Evolutionary conservation across 2,888 invertebrate genomes (phyloP), one percentile per base, ranked within the genome.

Genomic region (Mamestra brassicae): DNA sequence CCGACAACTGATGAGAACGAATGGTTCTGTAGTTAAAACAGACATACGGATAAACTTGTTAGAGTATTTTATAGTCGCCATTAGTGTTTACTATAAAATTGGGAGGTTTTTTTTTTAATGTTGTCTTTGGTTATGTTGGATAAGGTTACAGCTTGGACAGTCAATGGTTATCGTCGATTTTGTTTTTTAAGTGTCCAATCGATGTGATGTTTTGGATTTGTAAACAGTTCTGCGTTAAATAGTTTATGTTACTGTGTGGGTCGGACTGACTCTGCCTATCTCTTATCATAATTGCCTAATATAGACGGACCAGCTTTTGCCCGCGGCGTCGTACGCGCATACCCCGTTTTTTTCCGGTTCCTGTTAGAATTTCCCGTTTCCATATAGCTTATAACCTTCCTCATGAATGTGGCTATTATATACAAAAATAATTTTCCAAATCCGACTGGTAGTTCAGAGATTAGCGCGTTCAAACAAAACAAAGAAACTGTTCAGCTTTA

Each of bases 11-110:
- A 86, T 87, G 81, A 68, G 84, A 87, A 87, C 65, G 79, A 85
- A 87, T 89, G 83, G 85, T 84, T 85, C 74, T 80, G 63, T 77
- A 86, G 79, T 65, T 84, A 81, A 62, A 72, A 85, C 66, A 65
- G 83, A 81, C 87, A 74, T 13, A 84, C 64, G 86, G 86, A 89
- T 88, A 88, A 87, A 90, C 87, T 74, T 87, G 90, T 90, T 89
- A 71, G 45, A 71, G 78, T 84, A 87, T 87, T 90, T 89, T 89
- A 89, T 83, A 74, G 74, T 26, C 17, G 5, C 47, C 65, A 80
- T 89, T 85, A 80, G 80, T 52, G 67, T 78, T 80, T 71, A 80
- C 77, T 64, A 82, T 84, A 76, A 79, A 83, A 71, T 69, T 78
- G 65, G 77, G 50, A 76, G 47, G 13, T 69, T 74, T 75, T 71